Evolutionary conservation across 2,888 invertebrate species (phyloP), one percentile per base, ranked within the genome.

Genomic region (Andrena camellia): DNA sequence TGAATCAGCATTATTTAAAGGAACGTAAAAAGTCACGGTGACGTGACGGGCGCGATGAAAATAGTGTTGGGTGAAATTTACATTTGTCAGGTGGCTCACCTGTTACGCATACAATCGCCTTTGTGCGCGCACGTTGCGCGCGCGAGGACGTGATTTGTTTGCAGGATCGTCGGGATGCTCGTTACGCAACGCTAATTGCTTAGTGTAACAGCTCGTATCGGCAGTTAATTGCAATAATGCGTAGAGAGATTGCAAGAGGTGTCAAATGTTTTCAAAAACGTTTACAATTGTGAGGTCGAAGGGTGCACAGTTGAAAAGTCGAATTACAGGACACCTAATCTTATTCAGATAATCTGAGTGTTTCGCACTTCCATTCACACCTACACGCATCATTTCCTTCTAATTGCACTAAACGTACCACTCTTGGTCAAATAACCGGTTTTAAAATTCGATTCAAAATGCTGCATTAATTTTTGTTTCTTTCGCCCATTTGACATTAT

Each of bases 81-180:
- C 74, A 77, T 84, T 81, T 77, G 63, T 70, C 42, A 60, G 59
- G 29, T 64, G 67, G 63, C 35, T 83, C 76, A 80, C 81, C 71
- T 77, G 72, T 81, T 83, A 83, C 83, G 76, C 81, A 69, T 71
- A 81, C 81, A 71, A 77, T 66, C 54, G 59, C 33, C 50, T 23
- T 31, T 50, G 60, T 66, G 50, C 42, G 66, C 52, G 74, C 29
- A 54, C 23, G 42, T 54, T 66, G 68, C 67, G 54, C n/a, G 31
- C 33, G 26, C 7, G 48, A 60, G 4, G 20, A 74, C 82, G 79
- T 86, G 84, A 82, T 50, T 20, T 26, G 79, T 57, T 57, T 86
- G 20, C 54, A 10, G 20, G 35, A 82, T 78, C 10, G 35, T 59
- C 52, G n/a, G 3, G n/a, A 8, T 26, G 42, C 17, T 72, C 54